Conservation (phyloP, 2,113 vertebrate species). For the Nansenia antarctica region DNA sequence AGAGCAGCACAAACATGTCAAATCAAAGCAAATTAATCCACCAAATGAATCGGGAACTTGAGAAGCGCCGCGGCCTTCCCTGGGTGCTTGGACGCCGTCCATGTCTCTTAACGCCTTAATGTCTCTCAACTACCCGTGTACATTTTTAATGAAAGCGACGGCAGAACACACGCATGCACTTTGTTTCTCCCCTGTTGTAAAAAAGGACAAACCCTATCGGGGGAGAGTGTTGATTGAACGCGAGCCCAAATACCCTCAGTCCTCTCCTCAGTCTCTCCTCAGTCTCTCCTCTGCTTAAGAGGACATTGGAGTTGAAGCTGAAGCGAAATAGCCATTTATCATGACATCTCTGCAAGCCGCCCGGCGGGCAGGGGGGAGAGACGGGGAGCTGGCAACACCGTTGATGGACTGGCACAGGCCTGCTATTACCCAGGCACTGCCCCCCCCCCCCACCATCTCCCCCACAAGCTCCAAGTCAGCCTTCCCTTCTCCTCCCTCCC, state of each 20-base stretch:
- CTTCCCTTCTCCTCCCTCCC: slow-evolving; percentile 39
- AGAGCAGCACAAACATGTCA: not conserved
- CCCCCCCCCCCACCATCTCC: slow-evolving; percentile 8
- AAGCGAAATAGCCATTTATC: slow-evolving; percentile 53
- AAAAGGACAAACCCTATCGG: not conserved
- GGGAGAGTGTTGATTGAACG: slow-evolving; percentile 28
- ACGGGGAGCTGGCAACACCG: slow-evolving; percentile 46
- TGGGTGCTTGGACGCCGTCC: not conserved
- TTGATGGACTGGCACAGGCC: slow-evolving; percentile 44
- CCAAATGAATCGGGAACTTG: not conserved
- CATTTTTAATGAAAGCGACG: slow-evolving; percentile 7
- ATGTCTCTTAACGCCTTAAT: not conserved
- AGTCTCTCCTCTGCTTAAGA: slow-evolving; percentile 8
- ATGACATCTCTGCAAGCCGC: slow-evolving; percentile 45
- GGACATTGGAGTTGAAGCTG: slow-evolving; percentile 28
- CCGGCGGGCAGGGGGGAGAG: slow-evolving; percentile 34
- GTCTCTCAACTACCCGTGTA: not conserved
- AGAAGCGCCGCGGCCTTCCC: not conserved
- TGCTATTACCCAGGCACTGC: slow-evolving; percentile 25
- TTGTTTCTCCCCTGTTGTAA: not conserved
- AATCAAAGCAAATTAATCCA: no score
- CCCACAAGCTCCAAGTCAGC: slow-evolving; percentile 40
- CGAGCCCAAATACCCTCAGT: slow-evolving; percentile 4
- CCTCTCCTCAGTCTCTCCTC: not conserved
- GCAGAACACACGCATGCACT: not conserved